A percentile compares a stretch with the other conserved stretches of the same genome.
These are phyloP conservation scores for Pterostichus madidus DNA, from an alignment of 2,888 invertebrate species.

Conservation along the genomic window DNA sequence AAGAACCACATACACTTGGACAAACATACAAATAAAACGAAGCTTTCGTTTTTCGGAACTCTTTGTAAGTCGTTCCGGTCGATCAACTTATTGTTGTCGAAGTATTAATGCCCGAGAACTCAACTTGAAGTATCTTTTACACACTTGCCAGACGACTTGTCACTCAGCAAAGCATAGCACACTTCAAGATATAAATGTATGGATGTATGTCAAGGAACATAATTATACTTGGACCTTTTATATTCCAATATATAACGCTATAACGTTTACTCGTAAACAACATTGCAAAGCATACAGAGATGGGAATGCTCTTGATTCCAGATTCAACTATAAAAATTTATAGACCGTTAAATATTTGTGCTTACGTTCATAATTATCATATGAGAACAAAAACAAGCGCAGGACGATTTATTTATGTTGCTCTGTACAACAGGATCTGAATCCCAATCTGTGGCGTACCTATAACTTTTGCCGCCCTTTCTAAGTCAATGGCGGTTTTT, in stretches of 20 bases:
- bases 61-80: slow-evolving; percentile 24
- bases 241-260: slow-evolving; percentile 23
- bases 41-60: slow-evolving; percentile 4
- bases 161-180: no score
- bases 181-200: slow-evolving; percentile 1
- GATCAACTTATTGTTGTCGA: slow-evolving; percentile 35
- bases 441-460: no score
- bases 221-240: slow-evolving; percentile 21
- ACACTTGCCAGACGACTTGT: neutral
- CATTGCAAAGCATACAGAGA: neutral
- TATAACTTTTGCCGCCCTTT: no score
- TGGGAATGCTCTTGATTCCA: neutral
- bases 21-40: slow-evolving; percentile 30
- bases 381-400: neutral
- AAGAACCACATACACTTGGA: neutral
- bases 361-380: neutral
- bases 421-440: no score
- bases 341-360: slow-evolving; percentile 10
- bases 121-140: neutral
- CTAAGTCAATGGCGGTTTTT: no score
- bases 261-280: slow-evolving; percentile 26
- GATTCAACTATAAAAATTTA: slow-evolving; percentile 31
- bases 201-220: slow-evolving; percentile 16
- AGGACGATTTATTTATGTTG: no score
- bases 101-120: slow-evolving; percentile 16